Percentiles rank a stretch among this genome's conserved stretches.
phyloP scores from a whole-genome alignment of 2,113 vertebrate species.

The Mustelus asterias region DNA sequence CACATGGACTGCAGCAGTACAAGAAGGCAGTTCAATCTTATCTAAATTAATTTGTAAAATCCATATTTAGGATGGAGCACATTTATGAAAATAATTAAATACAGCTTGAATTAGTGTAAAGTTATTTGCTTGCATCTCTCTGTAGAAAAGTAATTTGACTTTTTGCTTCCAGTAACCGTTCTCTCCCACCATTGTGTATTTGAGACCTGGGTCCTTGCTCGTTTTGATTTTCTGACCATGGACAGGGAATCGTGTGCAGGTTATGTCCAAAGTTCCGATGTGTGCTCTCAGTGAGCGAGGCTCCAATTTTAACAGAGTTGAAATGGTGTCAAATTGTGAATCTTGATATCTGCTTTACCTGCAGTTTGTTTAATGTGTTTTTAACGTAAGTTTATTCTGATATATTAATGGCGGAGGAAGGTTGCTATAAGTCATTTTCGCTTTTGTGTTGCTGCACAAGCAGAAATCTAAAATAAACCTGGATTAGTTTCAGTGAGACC shows the following conservation, averaged over 20 bases:
- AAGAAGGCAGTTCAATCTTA: neutral
- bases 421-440: neutral
- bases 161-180: neutral
- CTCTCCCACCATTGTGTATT: neutral
- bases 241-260: neutral
- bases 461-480: constrained; percentile 27
- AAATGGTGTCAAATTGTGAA: constrained; percentile 14
- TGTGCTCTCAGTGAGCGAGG: neutral
- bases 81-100: neutral
- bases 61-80: neutral
- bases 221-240: neutral
- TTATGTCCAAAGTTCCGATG: neutral
- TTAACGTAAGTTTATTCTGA: neutral
- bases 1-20: no score
- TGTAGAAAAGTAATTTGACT: neutral
- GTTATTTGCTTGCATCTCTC: neutral
- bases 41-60: neutral
- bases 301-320: neutral
- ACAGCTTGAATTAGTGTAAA: neutral
- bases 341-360: neutral
- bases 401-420: neutral
- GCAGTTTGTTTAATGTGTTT: neutral
- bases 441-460: neutral
- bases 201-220: neutral
- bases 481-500: constrained; percentile 29